Evolutionary conservation across 2,888 invertebrate genomes (phyloP).

Genomic region (Apantesis nais): DNA sequence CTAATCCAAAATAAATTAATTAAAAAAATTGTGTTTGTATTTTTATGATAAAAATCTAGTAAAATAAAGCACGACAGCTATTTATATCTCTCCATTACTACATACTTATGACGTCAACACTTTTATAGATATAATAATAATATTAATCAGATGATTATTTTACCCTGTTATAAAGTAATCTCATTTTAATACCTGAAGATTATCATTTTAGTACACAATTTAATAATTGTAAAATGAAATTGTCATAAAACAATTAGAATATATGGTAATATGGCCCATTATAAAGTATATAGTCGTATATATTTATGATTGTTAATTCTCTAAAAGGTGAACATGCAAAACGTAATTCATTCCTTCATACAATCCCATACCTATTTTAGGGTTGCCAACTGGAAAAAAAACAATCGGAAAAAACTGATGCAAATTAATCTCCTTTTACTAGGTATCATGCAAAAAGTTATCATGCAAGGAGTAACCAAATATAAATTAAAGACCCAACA

Average conservation of each 20-base stretch:
- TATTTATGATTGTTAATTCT: not conserved
- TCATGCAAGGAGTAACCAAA: constrained; percentile 55
- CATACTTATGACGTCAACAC: not conserved
- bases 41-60: constrained; percentile 15
- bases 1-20: not conserved
- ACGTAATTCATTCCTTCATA: not conserved
- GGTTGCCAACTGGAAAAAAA: not conserved
- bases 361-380: not conserved
- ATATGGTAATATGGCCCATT: not conserved
- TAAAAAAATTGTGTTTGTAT: constrained; percentile 11
- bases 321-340: not conserved
- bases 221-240: constrained; percentile 5
- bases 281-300: not conserved
- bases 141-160: not conserved
- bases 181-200: not conserved
- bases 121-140: not conserved
- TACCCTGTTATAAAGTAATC: constrained; percentile 3
- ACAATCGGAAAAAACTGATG: not conserved
- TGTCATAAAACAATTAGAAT: constrained; percentile 1
- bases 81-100: not conserved
- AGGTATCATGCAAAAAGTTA: constrained; percentile 30
- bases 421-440: not conserved
- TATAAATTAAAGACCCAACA: constrained; percentile 70
- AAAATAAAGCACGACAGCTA: not conserved
- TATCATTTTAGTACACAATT: constrained; percentile 9